These are phyloP conservation scores for Syngnathus scovelli DNA, from an alignment of 2,113 vertebrate genomes.

Conservation along the genomic window DNA sequence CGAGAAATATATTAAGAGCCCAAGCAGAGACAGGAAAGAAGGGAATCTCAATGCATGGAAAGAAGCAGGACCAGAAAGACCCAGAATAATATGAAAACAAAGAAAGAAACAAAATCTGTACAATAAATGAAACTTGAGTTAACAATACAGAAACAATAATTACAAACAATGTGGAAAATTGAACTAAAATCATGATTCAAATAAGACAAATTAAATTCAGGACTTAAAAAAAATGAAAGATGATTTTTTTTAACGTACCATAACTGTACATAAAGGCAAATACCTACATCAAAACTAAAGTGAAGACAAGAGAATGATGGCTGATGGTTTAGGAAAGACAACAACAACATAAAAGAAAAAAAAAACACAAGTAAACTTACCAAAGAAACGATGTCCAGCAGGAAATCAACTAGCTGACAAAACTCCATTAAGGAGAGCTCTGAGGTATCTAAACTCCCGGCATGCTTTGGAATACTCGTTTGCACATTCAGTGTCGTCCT, in stretches of 20 bases:
- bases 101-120: not conserved
- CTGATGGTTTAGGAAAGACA: not conserved
- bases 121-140: not conserved
- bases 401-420: conserved; percentile 94
- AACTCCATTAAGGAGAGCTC: conserved; percentile 87
- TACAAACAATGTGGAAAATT: not conserved
- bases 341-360: not conserved
- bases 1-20: conserved; percentile 22
- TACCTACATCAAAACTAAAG: not conserved
- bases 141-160: not conserved
- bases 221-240: not conserved
- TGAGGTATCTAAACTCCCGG: conserved; percentile 68
- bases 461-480: conserved; percentile 63
- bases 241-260: not conserved
- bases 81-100: not conserved
- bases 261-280: not conserved
- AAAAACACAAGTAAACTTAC: conserved; percentile 70
- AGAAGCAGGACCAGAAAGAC: conserved; percentile 2
- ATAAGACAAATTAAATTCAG: not conserved
- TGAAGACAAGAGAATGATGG: not conserved
- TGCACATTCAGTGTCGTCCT: conserved; percentile 81
- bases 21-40: conserved; percentile 7
- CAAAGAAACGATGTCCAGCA: conserved; percentile 98
- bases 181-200: not conserved
- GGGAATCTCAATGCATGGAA: not conserved